These are phyloP conservation scores for Brachyptera putata DNA, from an alignment of 2,888 invertebrate species.

Conservation along the genomic window DNA sequence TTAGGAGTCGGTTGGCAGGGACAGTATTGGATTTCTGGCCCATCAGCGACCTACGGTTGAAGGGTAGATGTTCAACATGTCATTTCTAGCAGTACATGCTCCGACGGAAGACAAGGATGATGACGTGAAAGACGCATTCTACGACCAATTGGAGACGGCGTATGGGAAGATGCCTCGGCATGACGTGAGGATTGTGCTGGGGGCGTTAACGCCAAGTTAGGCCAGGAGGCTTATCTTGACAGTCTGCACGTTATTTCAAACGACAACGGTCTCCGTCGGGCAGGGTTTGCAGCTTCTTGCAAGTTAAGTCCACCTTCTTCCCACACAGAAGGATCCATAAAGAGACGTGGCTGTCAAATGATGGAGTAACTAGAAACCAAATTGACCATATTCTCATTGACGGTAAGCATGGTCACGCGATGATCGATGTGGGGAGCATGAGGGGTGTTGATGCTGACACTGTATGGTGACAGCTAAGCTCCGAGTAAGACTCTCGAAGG, in stretches of 20 bases:
- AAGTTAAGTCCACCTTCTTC: background rate
- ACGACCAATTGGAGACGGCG: background rate
- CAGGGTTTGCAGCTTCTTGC: background rate
- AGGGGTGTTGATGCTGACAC: background rate
- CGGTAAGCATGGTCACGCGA: background rate
- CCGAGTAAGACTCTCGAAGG: background rate
- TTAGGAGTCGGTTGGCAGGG: no score
- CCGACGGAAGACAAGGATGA: background rate
- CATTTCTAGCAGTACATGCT: background rate
- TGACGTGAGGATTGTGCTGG: background rate
- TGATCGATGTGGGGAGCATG: background rate
- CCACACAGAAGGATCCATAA: background rate
- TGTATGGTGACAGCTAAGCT: no score
- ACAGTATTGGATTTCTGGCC: background rate
- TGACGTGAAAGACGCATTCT: background rate
- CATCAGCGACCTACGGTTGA: background rate
- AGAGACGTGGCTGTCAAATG: background rate
- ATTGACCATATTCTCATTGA: background rate
- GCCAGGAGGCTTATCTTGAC: background rate
- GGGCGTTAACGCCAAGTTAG: background rate
- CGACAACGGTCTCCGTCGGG: background rate
- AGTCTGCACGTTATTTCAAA: background rate
- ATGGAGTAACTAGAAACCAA: background rate
- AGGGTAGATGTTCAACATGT: background rate
- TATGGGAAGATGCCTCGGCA: background rate